phyloP scores from a whole-genome alignment of 2,888 invertebrate genomes.

The Enchytraeus crypticus region DNA sequence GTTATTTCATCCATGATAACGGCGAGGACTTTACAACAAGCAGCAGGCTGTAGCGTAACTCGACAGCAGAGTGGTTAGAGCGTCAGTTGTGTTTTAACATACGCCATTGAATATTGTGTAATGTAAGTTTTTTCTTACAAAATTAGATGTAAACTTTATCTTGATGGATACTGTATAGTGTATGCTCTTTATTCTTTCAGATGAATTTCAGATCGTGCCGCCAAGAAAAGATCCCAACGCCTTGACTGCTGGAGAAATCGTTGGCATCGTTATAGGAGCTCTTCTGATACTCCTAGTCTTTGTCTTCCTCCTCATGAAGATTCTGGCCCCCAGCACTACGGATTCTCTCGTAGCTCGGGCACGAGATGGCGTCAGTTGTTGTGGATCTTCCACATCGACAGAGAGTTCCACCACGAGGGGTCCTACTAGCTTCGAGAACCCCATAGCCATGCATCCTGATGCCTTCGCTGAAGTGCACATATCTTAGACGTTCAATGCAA shows the following conservation, averaged over 20 bases:
- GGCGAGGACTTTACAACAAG: no score
- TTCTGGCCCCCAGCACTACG: constrained; percentile 2
- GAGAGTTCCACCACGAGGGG: neutral
- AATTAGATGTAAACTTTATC: no score
- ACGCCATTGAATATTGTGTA: no score
- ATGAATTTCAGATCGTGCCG: neutral
- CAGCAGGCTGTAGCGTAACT: no score
- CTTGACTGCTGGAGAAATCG: constrained; percentile 9
- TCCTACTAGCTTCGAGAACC: constrained; percentile 9
- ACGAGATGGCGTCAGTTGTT: neutral
- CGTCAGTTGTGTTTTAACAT: no score
- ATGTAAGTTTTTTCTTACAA: no score
- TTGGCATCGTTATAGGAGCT: constrained; percentile 9
- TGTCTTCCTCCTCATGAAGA: neutral
- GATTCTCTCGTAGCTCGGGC: neutral
- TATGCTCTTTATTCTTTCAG: no score
- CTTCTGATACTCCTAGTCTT: neutral
- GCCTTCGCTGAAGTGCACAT: no score
- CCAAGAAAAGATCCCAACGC: neutral
- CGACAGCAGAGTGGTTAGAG: no score
- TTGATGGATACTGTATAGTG: no score
- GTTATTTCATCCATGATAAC: no score
- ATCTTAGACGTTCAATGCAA: no score
- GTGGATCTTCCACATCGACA: neutral
- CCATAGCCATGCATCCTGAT: constrained; percentile 1